Percentiles rank a stretch among this genome's conserved stretches.
Evolutionary conservation across 2,113 vertebrate genomes (phyloP).

Genomic region (Spermophilus dauricus): DNA sequence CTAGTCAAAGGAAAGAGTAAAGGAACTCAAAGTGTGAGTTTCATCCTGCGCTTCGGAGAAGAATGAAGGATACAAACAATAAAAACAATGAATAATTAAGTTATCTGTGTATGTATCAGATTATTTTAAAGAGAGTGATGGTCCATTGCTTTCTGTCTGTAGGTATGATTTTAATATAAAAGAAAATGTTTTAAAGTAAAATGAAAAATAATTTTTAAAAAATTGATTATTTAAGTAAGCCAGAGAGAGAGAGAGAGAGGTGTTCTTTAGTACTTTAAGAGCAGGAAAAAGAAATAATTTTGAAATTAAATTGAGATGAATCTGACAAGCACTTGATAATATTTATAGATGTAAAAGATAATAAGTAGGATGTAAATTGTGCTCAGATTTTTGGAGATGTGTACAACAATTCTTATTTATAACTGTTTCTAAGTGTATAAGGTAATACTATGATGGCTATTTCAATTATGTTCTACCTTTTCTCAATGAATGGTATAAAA

Average conservation of each 20-base stretch:
- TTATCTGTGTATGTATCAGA: neutral
- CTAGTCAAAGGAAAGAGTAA: neutral
- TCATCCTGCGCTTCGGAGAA: neutral
- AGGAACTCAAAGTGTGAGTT: neutral
- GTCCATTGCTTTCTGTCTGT: slow-evolving; percentile 19
- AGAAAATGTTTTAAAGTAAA: slow-evolving; percentile 60
- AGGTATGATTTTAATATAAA: slow-evolving; percentile 37
- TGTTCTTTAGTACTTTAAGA: slow-evolving; percentile 40
- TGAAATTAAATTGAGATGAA: slow-evolving; percentile 54
- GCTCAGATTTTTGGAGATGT: neutral
- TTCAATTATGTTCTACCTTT: neutral
- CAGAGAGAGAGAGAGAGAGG: neutral
- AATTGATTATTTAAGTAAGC: slow-evolving; percentile 64
- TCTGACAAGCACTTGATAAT: neutral
- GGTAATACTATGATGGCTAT: no score
- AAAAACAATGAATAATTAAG: slow-evolving; percentile 29
- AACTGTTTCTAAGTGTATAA: neutral
- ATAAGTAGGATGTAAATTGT: neutral
- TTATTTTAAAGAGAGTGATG: slow-evolving; percentile 54
- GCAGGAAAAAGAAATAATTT: neutral
- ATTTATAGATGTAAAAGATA: slow-evolving; percentile 1
- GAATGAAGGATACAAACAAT: neutral
- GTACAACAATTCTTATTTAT: neutral
- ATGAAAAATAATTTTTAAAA: slow-evolving; percentile 40
- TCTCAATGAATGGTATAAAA: neutral